Percentiles rank a stretch among this genome's conserved stretches.
These are phyloP conservation scores for Rhaphigaster nebulosa DNA, from an alignment of 2,888 invertebrate genomes.

Conservation along the genomic window DNA sequence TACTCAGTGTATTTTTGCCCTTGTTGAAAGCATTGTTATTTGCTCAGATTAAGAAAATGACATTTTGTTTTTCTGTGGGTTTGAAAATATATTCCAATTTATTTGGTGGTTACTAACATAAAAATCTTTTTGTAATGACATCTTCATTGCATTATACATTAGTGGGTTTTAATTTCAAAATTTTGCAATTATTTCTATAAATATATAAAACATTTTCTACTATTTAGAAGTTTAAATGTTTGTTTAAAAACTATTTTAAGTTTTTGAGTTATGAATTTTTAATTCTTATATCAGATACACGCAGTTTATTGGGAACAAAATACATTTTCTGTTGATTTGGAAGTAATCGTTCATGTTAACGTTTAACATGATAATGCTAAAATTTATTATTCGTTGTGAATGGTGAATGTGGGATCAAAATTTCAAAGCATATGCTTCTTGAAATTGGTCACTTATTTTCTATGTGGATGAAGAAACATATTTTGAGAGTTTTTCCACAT, in stretches of 20 bases:
- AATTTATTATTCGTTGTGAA: neutral
- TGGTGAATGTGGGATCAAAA: constrained; percentile 52
- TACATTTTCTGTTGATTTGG: constrained; percentile 11
- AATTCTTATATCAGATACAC: neutral
- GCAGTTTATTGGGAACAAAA: constrained; percentile 45
- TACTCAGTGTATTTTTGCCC: neutral
- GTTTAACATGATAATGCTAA: constrained; percentile 25
- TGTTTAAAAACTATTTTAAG: neutral
- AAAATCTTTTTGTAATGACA: too few species aligned
- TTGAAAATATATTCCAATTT: neutral
- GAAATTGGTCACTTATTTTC: constrained; percentile 57
- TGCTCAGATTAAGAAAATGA: neutral
- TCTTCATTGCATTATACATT: neutral
- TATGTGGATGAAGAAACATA: constrained; percentile 55
- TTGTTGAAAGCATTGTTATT: neutral
- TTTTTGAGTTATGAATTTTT: neutral
- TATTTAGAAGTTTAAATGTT: neutral
- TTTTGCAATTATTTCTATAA: neutral
- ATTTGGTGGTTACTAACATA: neutral
- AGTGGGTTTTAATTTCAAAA: neutral
- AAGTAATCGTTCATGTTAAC: constrained; percentile 14
- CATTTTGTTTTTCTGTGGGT: neutral
- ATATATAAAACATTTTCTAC: neutral
- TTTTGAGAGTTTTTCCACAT: constrained; percentile 56
- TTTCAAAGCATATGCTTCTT: constrained; percentile 51